These are phyloP conservation scores for Simalia tracyae DNA, from an alignment of 2,797 vertebrate species.

Conservation along the genomic window DNA sequence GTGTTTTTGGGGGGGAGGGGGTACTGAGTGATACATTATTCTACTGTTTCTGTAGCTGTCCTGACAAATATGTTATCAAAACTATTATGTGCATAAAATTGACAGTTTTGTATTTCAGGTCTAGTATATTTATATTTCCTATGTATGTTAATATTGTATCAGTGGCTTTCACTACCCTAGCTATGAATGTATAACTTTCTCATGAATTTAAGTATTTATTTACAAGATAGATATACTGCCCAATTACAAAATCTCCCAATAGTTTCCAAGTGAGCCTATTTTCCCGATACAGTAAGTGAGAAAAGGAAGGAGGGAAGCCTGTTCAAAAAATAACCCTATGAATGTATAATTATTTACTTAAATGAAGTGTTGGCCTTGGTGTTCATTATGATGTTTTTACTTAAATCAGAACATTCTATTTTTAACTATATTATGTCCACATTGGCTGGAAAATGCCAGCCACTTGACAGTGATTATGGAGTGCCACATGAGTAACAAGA, in stretches of 20 bases:
- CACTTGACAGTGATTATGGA: not conserved
- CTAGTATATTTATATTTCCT: not conserved
- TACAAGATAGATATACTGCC: not conserved
- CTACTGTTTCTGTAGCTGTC: not conserved
- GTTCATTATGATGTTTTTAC: not conserved
- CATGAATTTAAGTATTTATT: not conserved
- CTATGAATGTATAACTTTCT: slow-evolving; percentile 15
- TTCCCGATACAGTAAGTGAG: not conserved
- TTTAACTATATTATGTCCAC: not conserved
- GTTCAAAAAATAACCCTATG: not conserved
- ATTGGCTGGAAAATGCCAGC: not conserved
- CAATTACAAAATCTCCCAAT: not conserved
- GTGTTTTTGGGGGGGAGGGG: not conserved
- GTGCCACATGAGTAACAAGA: not conserved
- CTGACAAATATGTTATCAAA: not conserved
- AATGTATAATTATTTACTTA: not conserved
- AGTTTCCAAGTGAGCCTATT: not conserved
- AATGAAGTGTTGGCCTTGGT: not conserved
- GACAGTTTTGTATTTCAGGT: not conserved
- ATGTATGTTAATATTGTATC: not conserved
- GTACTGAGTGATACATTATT: not conserved
- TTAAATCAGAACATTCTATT: not conserved
- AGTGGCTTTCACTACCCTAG: not conserved
- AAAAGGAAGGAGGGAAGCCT: not conserved
- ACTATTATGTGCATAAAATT: not conserved